These are phyloP conservation scores for Dicroscelio sp. DNA, from an alignment of 2,888 invertebrate genomes.

Conservation along the genomic window DNA sequence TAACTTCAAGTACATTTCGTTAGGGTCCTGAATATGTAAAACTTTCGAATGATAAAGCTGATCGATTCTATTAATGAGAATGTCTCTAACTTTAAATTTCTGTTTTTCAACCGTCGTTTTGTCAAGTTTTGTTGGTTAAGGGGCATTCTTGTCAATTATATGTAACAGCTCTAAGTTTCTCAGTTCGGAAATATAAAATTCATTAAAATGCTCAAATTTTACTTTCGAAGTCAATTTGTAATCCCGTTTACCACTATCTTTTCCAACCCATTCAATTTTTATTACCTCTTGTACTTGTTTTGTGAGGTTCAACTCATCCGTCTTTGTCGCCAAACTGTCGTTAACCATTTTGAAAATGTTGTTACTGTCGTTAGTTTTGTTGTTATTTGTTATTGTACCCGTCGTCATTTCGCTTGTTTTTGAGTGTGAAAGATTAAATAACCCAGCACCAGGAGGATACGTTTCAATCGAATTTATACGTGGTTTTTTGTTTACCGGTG, in stretches of 20 bases:
- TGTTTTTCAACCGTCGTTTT: constrained; percentile 22
- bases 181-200: constrained; percentile 69
- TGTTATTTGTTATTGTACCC: not conserved
- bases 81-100: not conserved
- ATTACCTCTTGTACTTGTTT: constrained; percentile 4
- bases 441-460: not conserved
- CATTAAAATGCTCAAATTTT: constrained; percentile 77
- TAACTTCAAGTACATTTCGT: not conserved
- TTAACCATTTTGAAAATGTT: not conserved
- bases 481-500: not conserved
- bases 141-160: constrained; percentile 63
- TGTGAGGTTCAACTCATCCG: not conserved
- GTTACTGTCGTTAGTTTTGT: not conserved
- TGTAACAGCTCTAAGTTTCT: constrained; percentile 61
- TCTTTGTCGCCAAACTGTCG: constrained; percentile 4
- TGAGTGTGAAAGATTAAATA: not conserved
- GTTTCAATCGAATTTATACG: not conserved
- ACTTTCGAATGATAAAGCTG: not conserved
- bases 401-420: not conserved
- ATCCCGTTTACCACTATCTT: constrained; percentile 56
- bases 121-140: not conserved
- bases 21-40: not conserved
- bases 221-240: constrained; percentile 61
- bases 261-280: constrained; percentile 8
- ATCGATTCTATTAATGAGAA: not conserved